Conservation (phyloP, 2,797 vertebrate species). For the Potorous gilbertii region DNA sequence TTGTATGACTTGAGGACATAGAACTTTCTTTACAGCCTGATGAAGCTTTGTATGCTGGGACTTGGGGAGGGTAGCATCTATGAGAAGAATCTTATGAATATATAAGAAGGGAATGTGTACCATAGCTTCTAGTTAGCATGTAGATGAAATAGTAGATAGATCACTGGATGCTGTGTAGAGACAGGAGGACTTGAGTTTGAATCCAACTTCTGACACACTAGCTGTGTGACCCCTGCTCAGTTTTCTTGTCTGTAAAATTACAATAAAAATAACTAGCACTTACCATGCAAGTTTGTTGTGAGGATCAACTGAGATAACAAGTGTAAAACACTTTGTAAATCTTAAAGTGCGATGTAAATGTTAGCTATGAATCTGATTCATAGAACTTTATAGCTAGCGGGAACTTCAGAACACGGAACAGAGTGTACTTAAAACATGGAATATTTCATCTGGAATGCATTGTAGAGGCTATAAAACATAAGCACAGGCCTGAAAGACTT, state of each 20-base stretch:
- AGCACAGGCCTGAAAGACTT: neutral
- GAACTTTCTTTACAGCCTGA: neutral
- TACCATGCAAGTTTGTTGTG: neutral
- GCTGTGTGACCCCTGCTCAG: neutral
- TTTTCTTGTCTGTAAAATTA: neutral
- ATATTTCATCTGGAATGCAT: neutral
- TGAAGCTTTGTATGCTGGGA: neutral
- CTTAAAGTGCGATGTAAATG: neutral
- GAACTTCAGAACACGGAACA: neutral
- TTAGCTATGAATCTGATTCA: neutral
- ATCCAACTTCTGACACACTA: neutral
- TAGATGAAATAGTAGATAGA: neutral
- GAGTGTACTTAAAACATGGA: neutral
- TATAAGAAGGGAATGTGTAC: neutral
- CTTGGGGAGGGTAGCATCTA: neutral
- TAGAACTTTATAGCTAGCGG: neutral
- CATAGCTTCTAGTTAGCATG: neutral
- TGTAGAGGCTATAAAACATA: neutral
- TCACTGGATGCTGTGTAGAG: neutral
- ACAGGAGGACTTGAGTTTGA: neutral
- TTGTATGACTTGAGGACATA: neutral
- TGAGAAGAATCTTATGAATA: neutral
- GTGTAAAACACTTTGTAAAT: neutral
- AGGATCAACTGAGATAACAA: neutral
- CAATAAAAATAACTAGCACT: neutral